These are phyloP conservation scores for Ciconia maguari DNA, from an alignment of 2,113 vertebrate species.

Conservation along the genomic window DNA sequence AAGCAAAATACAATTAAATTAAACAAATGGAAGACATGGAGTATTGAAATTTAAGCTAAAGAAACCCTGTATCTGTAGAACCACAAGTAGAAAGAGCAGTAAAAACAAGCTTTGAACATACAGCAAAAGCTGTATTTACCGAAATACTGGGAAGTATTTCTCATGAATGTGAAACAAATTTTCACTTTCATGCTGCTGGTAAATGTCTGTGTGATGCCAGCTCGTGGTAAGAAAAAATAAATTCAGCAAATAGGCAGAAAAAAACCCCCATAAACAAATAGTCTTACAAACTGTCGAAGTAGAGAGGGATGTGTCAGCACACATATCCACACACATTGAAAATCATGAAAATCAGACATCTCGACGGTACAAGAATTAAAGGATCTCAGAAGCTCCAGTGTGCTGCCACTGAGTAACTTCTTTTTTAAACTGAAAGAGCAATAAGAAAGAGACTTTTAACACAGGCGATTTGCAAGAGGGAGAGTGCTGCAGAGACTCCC, in stretches of 20 bases:
- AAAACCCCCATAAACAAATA: not conserved
- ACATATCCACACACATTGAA: not conserved
- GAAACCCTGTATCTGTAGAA: not conserved
- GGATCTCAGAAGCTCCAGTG: not conserved
- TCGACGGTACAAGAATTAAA: not conserved
- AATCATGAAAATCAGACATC: not conserved
- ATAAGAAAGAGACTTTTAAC: not conserved
- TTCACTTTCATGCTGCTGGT: not conserved
- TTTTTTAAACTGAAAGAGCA: not conserved
- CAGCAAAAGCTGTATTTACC: not conserved
- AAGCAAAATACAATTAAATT: not conserved
- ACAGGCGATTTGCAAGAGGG: fast-evolving
- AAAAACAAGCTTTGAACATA: not conserved
- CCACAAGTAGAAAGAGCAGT: not conserved
- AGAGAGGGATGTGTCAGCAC: not conserved
- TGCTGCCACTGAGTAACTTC: not conserved
- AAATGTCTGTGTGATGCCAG: not conserved
- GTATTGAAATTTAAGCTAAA: not conserved
- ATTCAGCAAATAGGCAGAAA: not conserved
- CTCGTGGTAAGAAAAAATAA: not conserved
- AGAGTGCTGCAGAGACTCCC: not conserved
- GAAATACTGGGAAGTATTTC: not conserved
- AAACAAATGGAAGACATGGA: not conserved
- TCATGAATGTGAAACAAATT: not conserved
- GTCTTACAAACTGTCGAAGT: not conserved